Conservation (phyloP, 1,140 invertebrate genomes). For the Drosophila oshimai region DNA sequence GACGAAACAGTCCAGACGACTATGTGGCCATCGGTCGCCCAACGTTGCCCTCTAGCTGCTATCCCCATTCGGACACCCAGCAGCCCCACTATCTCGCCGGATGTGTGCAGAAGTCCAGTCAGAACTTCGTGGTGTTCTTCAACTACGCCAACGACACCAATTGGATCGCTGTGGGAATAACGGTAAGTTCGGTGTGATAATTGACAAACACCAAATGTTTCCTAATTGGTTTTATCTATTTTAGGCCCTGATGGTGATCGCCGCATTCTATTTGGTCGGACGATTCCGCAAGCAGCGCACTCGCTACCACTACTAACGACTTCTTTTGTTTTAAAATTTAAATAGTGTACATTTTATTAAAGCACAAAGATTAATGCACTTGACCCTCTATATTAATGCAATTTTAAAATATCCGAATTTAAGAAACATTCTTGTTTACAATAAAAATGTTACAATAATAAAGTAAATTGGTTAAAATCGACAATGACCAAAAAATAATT, state of each 20-base stretch:
- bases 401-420: no score
- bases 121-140: conserved; percentile 40
- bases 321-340: not conserved
- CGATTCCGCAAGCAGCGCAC: conserved; percentile 68
- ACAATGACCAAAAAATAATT: no score
- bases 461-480: no score
- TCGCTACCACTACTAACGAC: conserved; percentile 49
- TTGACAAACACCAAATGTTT: not conserved
- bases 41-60: conserved; percentile 42
- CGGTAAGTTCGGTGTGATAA: conserved; percentile 18
- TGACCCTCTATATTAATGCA: no score
- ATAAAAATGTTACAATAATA: no score
- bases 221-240: not conserved
- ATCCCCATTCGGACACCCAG: conserved; percentile 21
- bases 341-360: not conserved
- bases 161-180: conserved; percentile 48
- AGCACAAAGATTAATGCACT: not conserved
- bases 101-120: conserved; percentile 45
- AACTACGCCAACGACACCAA: conserved; percentile 49
- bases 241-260: conserved; percentile 59
- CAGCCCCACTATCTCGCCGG: conserved; percentile 28
- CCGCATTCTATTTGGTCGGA: conserved; percentile 57
- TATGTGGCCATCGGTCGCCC: conserved; percentile 44
- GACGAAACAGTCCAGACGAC: conserved; percentile 57
- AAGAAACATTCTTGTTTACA: no score